Percentiles rank a stretch among this genome's conserved stretches.
Conservation (phyloP, 1,140 invertebrate genomes). For the Drosophila kohkoa region DNA sequence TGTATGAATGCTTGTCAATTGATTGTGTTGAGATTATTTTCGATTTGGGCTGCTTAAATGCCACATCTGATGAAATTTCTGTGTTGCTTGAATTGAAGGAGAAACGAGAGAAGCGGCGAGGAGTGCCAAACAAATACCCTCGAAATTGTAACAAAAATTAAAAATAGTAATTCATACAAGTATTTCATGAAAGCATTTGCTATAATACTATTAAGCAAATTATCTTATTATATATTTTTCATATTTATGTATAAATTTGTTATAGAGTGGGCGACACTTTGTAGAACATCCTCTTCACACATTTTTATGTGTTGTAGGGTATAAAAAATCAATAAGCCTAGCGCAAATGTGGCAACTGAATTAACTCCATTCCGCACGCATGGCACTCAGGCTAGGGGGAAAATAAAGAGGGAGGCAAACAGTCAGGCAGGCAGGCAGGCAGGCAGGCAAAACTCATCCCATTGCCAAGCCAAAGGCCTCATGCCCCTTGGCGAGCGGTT, state of each 20-base stretch:
- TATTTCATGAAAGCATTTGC: too few species aligned
- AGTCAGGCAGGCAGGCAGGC: neutral
- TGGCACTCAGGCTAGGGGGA: slow-evolving; percentile 36
- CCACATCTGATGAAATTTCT: slow-evolving; percentile 15
- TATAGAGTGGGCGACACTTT: too few species aligned
- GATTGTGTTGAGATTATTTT: slow-evolving; percentile 25
- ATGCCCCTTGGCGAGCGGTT: slow-evolving; percentile 54
- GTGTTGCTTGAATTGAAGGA: slow-evolving; percentile 63
- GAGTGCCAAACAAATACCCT: neutral
- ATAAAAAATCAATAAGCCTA: slow-evolving; percentile 69
- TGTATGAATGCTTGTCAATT: slow-evolving; percentile 5
- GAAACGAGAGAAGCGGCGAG: neutral
- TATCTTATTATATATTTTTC: neutral
- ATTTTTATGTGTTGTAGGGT: slow-evolving; percentile 21
- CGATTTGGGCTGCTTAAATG: slow-evolving; percentile 31
- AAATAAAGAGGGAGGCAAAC: too few species aligned
- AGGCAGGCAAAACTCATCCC: slow-evolving; percentile 7
- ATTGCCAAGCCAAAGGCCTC: slow-evolving; percentile 12
- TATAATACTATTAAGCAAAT: neutral
- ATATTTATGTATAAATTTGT: neutral
- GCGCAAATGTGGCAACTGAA: slow-evolving; percentile 58
- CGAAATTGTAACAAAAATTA: neutral
- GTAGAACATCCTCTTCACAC: neutral
- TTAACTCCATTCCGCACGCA: slow-evolving; percentile 59
- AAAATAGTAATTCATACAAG: neutral